These are phyloP conservation scores for Athetis lepigone DNA, from an alignment of 2,888 invertebrate species.

Conservation along the genomic window DNA sequence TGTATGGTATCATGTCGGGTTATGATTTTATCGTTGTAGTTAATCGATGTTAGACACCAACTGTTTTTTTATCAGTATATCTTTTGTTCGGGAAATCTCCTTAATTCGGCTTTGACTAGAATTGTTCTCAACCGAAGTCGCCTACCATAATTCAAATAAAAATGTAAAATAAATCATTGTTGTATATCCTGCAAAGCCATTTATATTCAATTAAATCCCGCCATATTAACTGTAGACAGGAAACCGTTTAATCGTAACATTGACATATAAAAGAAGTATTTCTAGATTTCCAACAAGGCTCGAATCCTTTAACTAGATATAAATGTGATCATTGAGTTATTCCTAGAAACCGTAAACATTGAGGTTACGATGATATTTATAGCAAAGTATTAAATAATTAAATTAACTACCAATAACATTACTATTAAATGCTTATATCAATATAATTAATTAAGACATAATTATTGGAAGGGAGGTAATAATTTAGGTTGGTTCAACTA, in stretches of 20 bases:
- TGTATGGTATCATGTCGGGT: slow-evolving; percentile 31
- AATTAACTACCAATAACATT: slow-evolving; percentile 1
- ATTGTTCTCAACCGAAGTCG: no score
- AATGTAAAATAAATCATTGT: no score
- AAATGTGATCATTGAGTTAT: slow-evolving; percentile 18
- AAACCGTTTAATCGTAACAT: slow-evolving; percentile 27
- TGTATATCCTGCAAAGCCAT: slow-evolving; percentile 9
- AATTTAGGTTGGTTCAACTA: no score
- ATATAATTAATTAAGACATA: no score
- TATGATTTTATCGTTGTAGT: slow-evolving; percentile 27
- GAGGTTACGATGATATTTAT: slow-evolving; percentile 7
- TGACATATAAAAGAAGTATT: slow-evolving; percentile 44
- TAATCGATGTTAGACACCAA: background rate
- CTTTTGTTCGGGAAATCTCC: no score
- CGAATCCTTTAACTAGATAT: background rate
- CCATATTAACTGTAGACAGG: slow-evolving; percentile 29
- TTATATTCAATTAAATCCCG: slow-evolving; percentile 8
- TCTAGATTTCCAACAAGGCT: slow-evolving; percentile 15
- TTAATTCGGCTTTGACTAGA: no score
- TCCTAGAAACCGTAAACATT: slow-evolving; percentile 6
- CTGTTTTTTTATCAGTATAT: background rate
- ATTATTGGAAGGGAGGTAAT: no score
- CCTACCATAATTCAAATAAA: no score
- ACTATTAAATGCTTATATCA: background rate
- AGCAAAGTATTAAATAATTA: background rate